Evolutionary conservation across 2,113 vertebrate species (phyloP), one percentile per base, ranked within the genome.

Genomic region (Galbula dea): DNA sequence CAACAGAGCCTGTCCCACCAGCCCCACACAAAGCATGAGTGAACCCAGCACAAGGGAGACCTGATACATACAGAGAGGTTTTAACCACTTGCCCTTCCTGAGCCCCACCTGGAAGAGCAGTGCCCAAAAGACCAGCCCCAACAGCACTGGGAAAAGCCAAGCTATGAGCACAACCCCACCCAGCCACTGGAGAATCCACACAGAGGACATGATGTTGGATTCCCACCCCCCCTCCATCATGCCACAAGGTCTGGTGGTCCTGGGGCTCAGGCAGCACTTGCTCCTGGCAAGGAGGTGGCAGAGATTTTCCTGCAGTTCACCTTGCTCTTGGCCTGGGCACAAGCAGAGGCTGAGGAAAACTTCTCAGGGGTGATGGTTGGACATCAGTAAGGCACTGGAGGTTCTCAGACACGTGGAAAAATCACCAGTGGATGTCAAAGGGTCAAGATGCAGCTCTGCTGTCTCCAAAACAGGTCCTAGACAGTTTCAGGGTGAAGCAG

Each of bases 41-140:
- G 19, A 39, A 24, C 39, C 43, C 71, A 41, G 12, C 4, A 5
- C 34, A 9, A 11, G 18, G 29, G 54, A 45, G 46, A 12, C 15
- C 3, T 7, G 2, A 12, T 6, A 6, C 0, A 2, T 5, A n/a
- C 3, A 2, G 37, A 21, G n/a, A 37, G 49, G 23, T 7, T 23
- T 58, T 32, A 51, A 18, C 7, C 11, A 6, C 2, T 49, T 22
- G 7, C 32, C 36, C 36, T 30, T 39, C 79, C 49, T 0, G 1
- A 57, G 11, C 41, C 65, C 39, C 58, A 5, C 15, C 27, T 20
- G 3, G 73, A 24, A 30, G 27, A 43, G 49, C 1, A 2, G 30
- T 9, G 17, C 29, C n/a, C 11, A 2, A 11, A 51, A 65, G 51
- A 5, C 18, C 63, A 41, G 22, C 19, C 26, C 22, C 52, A 29